Base-by-base conservation (phyloP, 2,888 invertebrate genomes). In the Yponomeuta cagnagella region DNA sequence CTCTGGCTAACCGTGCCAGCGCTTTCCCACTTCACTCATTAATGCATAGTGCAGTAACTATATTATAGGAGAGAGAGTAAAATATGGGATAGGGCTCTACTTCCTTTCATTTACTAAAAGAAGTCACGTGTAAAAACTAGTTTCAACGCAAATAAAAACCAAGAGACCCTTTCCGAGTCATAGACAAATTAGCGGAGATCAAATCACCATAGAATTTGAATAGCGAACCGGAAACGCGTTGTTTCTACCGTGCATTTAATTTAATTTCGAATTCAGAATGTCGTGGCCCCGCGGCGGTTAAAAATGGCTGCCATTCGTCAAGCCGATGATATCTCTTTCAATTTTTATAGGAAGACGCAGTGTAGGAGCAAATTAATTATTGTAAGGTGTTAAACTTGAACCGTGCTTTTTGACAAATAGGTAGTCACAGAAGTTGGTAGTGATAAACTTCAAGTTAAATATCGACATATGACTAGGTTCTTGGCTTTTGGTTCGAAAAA, bases 171-270 rank as follows among this genome's bases (percentile, higher is more conserved):
- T 68, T 23, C 68, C 68, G 48, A 68, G 68, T 43, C 90, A 88
- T 89, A 91, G 92, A 92, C 90, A 91, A 90, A 91, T 91, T 89
- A 87, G 88, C 85, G 80, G 80, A 87, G 92, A 91, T 91, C 84
- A 80, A 87, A 91, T 91, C 90, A 83, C 81, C 78, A 77, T 77
- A 73, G 75, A 86, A 85, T 86, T 87, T 85, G 83, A 87, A 87
- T 85, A 85, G 79, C 76, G 83, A 84, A 84, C 82, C 86, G 87
- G 86, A 87, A 87, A 90, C 84, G 83, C 86, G 87, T 87, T 88
- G 90, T 90, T 91, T 89, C 90, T 90, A 87, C 88, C 85, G 85
- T 82, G 85, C 85, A 70, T 90, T 58, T 90, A 90, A 90, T 90
- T 91, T 90, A 91, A 91, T 82, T 58, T 90, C 85, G 85, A 88